Conservation (phyloP, 2,797 vertebrate genomes). For the Pangasius mekongensis region DNA sequence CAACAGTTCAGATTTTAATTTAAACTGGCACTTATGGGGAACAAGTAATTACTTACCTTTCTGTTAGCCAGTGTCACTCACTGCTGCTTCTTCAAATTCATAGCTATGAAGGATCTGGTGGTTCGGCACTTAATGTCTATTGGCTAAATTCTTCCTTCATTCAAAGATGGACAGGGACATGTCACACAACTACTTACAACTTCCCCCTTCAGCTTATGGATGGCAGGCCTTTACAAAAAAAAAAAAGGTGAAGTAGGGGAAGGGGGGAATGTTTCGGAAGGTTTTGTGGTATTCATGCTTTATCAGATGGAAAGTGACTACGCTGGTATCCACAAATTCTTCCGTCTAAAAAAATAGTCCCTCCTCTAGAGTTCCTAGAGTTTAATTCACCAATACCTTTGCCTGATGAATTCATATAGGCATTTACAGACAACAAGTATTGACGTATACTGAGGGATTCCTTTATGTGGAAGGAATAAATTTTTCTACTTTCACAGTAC, state of each 20-base stretch:
- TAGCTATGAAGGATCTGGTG: neutral
- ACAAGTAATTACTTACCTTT: neutral
- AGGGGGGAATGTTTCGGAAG: neutral
- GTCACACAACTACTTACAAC: too few relatives aligned
- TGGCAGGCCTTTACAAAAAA: neutral
- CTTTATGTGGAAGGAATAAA: neutral
- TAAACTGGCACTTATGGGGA: neutral
- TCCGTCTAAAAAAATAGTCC: neutral
- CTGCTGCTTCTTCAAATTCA: neutral
- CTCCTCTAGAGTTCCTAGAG: neutral
- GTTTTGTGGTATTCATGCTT: neutral
- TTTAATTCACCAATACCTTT: neutral
- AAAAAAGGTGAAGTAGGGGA: neutral
- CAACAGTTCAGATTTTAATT: neutral
- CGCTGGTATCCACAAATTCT: neutral
- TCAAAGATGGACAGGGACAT: neutral
- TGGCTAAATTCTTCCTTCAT: neutral
- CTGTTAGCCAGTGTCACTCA: neutral
- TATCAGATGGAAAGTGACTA: neutral
- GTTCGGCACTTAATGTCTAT: neutral
- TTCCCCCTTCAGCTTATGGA: neutral
- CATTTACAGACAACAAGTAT: neutral
- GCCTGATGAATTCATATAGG: neutral
- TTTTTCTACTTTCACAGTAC: neutral
- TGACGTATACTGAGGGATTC: neutral